phyloP scores from a whole-genome alignment of 2,888 invertebrate species.

The Strigamia transsilvanica region DNA sequence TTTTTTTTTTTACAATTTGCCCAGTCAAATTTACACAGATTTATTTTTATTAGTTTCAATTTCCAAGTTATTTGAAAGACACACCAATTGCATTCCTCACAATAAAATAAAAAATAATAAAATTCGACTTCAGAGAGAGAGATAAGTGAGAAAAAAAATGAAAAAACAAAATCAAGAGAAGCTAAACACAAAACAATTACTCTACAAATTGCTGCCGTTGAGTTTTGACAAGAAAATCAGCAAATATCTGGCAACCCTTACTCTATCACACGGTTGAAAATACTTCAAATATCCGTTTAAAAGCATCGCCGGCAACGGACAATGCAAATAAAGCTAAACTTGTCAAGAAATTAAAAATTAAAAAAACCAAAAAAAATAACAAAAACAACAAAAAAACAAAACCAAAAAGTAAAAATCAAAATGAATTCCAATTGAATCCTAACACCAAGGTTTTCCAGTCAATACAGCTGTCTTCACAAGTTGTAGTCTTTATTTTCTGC shows the following conservation, averaged over 20 bases:
- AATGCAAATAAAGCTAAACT: slow-evolving; percentile 28
- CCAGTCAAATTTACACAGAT: neutral
- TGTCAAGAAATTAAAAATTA: slow-evolving; percentile 4
- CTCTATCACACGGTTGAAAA: neutral
- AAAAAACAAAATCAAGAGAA: neutral
- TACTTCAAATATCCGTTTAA: neutral
- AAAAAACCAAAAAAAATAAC: neutral
- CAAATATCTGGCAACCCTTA: slow-evolving; percentile 1
- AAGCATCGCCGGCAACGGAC: neutral
- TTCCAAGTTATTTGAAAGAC: neutral
- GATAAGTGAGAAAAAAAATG: neutral
- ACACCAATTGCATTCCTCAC: neutral
- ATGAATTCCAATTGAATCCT: slow-evolving; percentile 8
- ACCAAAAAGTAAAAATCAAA: slow-evolving; percentile 1
- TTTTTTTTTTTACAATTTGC: neutral
- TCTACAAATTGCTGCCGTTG: slow-evolving; percentile 11
- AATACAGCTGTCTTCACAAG: slow-evolving; percentile 29
- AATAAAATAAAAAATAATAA: neutral
- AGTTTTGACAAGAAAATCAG: slow-evolving; percentile 27
- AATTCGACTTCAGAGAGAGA: too few species aligned
- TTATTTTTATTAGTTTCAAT: neutral
- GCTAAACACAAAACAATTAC: neutral
- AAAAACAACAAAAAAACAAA: slow-evolving; percentile 10
- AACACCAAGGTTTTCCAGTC: slow-evolving; percentile 9
- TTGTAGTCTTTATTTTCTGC: slow-evolving; percentile 34